These are phyloP conservation scores for Hippocampus guttulatus DNA, from an alignment of 2,113 vertebrate species.

Conservation along the genomic window DNA sequence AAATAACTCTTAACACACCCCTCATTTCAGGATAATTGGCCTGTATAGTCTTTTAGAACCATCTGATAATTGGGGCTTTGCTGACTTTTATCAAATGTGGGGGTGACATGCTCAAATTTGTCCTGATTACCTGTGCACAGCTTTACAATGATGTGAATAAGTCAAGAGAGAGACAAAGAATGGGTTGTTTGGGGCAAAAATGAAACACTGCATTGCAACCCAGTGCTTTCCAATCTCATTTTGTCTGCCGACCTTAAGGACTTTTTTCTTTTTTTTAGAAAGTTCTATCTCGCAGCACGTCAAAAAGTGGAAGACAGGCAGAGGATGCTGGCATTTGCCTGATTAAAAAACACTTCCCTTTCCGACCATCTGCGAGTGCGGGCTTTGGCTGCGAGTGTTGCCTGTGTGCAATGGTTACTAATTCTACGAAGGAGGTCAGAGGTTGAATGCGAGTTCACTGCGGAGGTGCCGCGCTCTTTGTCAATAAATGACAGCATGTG, in stretches of 20 bases:
- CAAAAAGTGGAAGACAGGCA: slow-evolving; percentile 1
- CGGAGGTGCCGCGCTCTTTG: not conserved
- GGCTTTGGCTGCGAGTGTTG: slow-evolving; percentile 17
- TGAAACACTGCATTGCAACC: not conserved
- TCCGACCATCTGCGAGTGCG: slow-evolving; percentile 33
- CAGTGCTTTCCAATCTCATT: slow-evolving; percentile 2
- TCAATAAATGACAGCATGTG: slow-evolving; percentile 11
- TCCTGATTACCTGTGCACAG: not conserved
- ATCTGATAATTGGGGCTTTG: not conserved
- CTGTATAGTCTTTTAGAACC: too few relatives aligned
- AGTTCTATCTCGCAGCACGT: not conserved
- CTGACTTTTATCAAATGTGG: not conserved
- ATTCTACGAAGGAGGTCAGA: slow-evolving; percentile 14
- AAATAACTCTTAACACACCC: too few relatives aligned
- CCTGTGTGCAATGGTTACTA: slow-evolving; percentile 30
- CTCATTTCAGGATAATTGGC: too few relatives aligned
- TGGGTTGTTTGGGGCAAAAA: not conserved
- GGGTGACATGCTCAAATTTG: not conserved
- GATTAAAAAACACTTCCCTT: slow-evolving; percentile 50
- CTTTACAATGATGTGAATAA: not conserved
- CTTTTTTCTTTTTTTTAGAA: not conserved
- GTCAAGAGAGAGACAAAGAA: not conserved
- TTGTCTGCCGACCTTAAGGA: not conserved
- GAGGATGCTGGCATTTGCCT: slow-evolving; percentile 24
- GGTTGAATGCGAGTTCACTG: slow-evolving; percentile 5